A percentile compares a stretch with the other conserved stretches of the same genome.
phyloP scores from a whole-genome alignment of 2,797 vertebrate genomes.

The Knipowitschia caucasica region DNA sequence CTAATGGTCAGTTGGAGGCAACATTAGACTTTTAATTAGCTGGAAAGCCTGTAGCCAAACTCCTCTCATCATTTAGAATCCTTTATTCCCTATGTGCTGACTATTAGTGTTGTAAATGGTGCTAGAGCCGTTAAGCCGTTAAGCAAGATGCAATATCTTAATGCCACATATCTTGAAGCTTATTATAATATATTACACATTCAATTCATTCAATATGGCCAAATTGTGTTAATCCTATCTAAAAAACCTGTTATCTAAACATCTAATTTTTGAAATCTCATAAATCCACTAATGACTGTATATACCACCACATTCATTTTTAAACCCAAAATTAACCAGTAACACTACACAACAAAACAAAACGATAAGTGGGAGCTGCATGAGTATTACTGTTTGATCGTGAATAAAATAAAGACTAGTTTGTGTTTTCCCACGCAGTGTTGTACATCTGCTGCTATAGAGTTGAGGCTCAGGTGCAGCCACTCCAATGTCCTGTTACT shows the following conservation, averaged over 20 bases:
- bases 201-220: neutral
- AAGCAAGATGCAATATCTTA: slow-evolving; percentile 25
- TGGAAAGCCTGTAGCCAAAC: slow-evolving; percentile 60
- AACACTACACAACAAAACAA: too few species aligned
- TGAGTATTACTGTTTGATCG: slow-evolving; percentile 1
- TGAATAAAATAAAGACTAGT: slow-evolving; percentile 20
- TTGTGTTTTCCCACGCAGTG: slow-evolving; percentile 18
- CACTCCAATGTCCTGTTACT: slow-evolving; percentile 66
- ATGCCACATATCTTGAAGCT: slow-evolving; percentile 14
- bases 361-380: neutral
- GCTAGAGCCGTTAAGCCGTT: slow-evolving; percentile 18
- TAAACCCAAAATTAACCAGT: too few species aligned
- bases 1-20: slow-evolving; percentile 61
- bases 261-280: too few species aligned
- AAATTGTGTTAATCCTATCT: too few species aligned
- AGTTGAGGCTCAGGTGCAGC: slow-evolving; percentile 65
- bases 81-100: slow-evolving; percentile 32
- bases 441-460: slow-evolving; percentile 47
- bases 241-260: too few species aligned
- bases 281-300: too few species aligned
- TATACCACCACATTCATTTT: too few species aligned
- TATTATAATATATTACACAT: neutral
- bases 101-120: slow-evolving; percentile 46
- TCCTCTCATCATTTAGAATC: slow-evolving; percentile 50
- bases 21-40: slow-evolving; percentile 67